A percentile compares a stretch with the other conserved stretches of the same genome.
These are phyloP conservation scores for Galemys pyrenaicus DNA, from an alignment of 2,113 vertebrate species.

Conservation along the genomic window DNA sequence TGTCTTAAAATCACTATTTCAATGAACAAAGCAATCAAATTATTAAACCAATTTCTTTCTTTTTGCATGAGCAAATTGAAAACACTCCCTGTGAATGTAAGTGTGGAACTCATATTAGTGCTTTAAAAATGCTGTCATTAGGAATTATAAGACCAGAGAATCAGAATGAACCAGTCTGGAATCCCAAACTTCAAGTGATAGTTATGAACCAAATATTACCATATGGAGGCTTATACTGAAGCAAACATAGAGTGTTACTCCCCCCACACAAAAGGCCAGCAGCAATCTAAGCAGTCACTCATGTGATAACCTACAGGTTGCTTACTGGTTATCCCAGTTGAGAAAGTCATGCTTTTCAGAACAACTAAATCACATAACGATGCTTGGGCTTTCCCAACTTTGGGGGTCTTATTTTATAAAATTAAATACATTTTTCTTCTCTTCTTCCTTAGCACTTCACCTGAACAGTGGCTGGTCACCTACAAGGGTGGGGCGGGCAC, in stretches of 20 bases:
- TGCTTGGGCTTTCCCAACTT: not conserved
- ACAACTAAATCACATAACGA: not conserved
- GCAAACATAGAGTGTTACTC: conserved; percentile 18
- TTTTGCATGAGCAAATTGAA: conserved; percentile 43
- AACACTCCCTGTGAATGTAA: not conserved
- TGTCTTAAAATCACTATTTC: conserved; percentile 49
- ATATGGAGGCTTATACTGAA: conserved; percentile 39
- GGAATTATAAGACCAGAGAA: not conserved
- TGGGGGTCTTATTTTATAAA: conserved; percentile 35
- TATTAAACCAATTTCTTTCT: conserved; percentile 10
- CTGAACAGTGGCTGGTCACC: conserved; percentile 47
- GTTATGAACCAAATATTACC: conserved; percentile 31
- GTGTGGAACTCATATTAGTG: not conserved
- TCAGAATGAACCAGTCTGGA: not conserved
- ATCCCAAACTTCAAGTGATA: conserved; percentile 33
- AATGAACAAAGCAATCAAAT: conserved; percentile 43
- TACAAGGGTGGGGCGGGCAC: conserved; percentile 42
- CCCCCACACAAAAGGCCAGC: conserved; percentile 29
- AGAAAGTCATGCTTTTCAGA: not conserved
- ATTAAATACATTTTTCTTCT: conserved; percentile 37
- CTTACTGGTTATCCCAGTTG: not conserved
- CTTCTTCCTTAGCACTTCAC: conserved; percentile 26
- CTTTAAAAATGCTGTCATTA: conserved; percentile 32
- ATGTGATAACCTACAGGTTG: not conserved
- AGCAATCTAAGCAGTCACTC: not conserved